phyloP scores from a whole-genome alignment of 2,797 vertebrate genomes.

The Lepilemur ruficaudatus region DNA sequence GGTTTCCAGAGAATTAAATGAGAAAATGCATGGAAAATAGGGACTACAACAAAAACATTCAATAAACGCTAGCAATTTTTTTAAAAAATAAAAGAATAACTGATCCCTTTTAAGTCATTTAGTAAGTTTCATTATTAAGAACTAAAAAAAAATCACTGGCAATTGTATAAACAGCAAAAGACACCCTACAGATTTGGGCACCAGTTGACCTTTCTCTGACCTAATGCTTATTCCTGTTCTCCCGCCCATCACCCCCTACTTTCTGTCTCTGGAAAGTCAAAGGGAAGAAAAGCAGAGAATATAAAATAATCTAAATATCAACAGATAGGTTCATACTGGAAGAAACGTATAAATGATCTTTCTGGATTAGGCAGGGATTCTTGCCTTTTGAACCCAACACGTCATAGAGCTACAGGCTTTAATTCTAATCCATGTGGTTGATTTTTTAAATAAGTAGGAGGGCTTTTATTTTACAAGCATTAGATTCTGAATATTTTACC shows the following conservation, averaged over 20 bases:
- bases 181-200: neutral
- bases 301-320: neutral
- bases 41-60: neutral
- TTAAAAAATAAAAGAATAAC: neutral
- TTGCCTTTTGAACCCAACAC: neutral
- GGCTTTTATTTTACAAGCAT: neutral
- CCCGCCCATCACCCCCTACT: accelerated
- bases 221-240: neutral
- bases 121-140: neutral
- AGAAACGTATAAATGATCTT: accelerated
- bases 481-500: neutral
- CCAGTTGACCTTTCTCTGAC: neutral
- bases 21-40: neutral
- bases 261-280: neutral
- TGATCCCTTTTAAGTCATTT: neutral
- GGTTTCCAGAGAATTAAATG: neutral
- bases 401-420: neutral
- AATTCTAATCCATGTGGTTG: neutral
- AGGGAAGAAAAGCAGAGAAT: neutral
- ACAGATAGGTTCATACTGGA: accelerated
- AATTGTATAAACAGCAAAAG: neutral
- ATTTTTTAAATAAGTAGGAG: neutral
- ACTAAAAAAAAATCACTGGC: neutral
- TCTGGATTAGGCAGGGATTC: neutral
- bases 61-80: neutral